phyloP scores from a whole-genome alignment of 1,140 invertebrate species.

The Meteorus sp. region DNA sequence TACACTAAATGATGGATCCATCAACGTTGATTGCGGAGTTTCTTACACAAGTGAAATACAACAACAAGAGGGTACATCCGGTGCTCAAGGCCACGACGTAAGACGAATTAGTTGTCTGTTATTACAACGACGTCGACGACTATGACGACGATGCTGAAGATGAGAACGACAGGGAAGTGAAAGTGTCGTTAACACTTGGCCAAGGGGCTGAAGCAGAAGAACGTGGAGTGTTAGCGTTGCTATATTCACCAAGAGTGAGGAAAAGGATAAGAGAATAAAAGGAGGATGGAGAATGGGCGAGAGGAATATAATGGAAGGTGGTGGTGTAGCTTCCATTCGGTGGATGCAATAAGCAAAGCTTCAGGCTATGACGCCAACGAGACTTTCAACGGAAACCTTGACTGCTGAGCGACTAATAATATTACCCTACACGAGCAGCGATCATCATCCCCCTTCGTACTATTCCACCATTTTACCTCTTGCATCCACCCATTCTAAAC shows the following conservation, averaged over 20 bases:
- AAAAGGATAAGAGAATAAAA: background rate
- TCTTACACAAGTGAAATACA: conserved; percentile 9
- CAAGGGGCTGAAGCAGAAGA: background rate
- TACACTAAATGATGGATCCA: conserved; percentile 10
- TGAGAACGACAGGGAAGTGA: too few species aligned
- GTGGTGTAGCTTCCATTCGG: conserved; percentile 5
- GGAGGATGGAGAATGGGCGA: background rate
- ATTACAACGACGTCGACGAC: conserved; percentile 14
- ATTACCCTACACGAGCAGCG: conserved; percentile 31
- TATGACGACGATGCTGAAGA: too few species aligned
- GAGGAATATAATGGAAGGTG: conserved; percentile 4
- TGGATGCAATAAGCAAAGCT: background rate
- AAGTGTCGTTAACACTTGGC: conserved; percentile 28
- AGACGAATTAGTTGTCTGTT: conserved; percentile 13
- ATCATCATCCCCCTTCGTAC: conserved; percentile 12
- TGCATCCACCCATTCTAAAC: background rate
- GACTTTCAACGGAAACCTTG: conserved; percentile 25
- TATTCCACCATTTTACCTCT: background rate
- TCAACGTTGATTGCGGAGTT: conserved; percentile 15
- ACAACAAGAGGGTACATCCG: conserved; percentile 5
- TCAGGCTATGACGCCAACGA: background rate
- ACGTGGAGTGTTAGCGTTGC: background rate
- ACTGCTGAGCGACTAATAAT: conserved; percentile 26
- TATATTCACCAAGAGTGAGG: background rate
- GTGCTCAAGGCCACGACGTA: background rate